These are phyloP conservation scores for Ophthalmotilapia sp. DNA, from an alignment of 2,113 vertebrate genomes.

Conservation along the genomic window DNA sequence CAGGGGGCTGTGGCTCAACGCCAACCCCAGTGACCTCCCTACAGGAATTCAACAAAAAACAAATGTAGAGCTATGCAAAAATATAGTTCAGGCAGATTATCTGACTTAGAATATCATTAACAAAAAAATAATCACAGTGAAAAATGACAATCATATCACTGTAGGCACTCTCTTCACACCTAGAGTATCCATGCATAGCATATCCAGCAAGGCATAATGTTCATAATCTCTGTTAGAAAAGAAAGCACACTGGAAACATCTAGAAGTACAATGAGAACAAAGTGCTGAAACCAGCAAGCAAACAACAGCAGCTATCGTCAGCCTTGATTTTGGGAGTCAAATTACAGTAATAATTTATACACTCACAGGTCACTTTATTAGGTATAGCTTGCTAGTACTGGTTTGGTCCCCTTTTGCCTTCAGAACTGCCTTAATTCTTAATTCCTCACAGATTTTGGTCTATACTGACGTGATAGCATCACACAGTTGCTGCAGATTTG, in stretches of 20 bases:
- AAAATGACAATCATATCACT: neutral
- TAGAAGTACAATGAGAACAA: neutral
- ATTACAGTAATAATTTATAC: neutral
- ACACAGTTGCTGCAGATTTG: neutral
- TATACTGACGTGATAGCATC: neutral
- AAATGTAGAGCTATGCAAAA: neutral
- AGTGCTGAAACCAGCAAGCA: neutral
- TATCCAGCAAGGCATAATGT: neutral
- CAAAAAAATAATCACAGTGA: neutral
- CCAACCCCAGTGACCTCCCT: slow-evolving; percentile 60
- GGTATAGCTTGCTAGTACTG: neutral
- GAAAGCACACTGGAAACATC: neutral
- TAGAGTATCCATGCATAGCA: neutral
- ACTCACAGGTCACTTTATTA: neutral
- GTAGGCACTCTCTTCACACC: neutral
- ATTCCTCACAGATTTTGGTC: neutral
- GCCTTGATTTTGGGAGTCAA: neutral
- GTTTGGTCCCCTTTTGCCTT: neutral
- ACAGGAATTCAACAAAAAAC: slow-evolving; percentile 12
- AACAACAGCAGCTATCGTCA: neutral
- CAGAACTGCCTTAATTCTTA: neutral
- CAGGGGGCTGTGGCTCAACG: slow-evolving; percentile 31
- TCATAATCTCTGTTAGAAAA: neutral
- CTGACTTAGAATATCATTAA: neutral
- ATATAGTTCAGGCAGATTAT: neutral